Conservation (phyloP, 2,797 vertebrate species). For the Selene dorsalis region DNA sequence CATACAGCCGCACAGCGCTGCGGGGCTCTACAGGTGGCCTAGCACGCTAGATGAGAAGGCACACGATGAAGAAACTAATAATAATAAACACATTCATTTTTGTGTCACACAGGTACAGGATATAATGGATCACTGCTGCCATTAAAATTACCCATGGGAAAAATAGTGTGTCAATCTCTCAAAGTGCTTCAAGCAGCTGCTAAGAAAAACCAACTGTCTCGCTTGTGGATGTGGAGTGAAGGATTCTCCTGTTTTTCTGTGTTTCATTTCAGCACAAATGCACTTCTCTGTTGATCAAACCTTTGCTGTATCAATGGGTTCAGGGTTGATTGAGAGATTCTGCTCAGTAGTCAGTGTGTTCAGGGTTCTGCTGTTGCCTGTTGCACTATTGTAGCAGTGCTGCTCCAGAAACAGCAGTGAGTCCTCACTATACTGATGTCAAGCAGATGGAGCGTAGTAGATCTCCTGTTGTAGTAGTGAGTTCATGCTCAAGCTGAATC, state of each 20-base stretch:
- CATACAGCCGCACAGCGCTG: constrained; percentile 10
- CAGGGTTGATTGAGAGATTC: background rate
- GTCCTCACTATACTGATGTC: background rate
- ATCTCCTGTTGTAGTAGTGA: background rate
- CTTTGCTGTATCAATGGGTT: background rate
- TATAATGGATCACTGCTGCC: constrained; percentile 19
- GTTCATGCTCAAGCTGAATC: background rate
- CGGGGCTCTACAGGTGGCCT: constrained; percentile 61
- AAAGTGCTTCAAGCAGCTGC: constrained; percentile 16
- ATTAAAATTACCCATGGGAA: constrained; percentile 16
- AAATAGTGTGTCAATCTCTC: constrained; percentile 5
- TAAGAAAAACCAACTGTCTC: constrained; percentile 9
- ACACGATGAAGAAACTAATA: constrained; percentile 17
- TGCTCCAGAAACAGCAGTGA: background rate
- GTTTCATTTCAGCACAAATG: background rate
- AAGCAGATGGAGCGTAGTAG: background rate
- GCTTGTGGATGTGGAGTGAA: background rate
- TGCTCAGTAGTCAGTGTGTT: background rate
- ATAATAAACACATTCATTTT: constrained; percentile 31
- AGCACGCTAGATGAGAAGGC: constrained; percentile 28
- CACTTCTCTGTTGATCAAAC: background rate
- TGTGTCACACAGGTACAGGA: background rate
- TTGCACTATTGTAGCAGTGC: background rate
- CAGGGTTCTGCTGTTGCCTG: constrained; percentile 1
- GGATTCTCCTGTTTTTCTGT: background rate